Percentiles rank a stretch among this genome's conserved stretches.
phyloP scores from a whole-genome alignment of 1,140 invertebrate genomes.

The Calycopis cecrops region DNA sequence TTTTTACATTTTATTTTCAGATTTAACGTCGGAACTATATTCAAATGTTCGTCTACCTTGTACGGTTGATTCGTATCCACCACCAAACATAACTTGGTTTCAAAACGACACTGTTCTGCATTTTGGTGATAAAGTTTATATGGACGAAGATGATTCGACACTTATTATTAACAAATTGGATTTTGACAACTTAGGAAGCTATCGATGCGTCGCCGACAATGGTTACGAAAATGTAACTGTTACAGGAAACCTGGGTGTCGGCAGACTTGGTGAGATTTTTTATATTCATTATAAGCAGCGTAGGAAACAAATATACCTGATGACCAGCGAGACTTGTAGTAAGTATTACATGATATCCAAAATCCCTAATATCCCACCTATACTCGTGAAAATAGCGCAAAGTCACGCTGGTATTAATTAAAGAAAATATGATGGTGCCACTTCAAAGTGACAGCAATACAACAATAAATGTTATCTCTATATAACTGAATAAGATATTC shows the following conservation, averaged over 20 bases:
- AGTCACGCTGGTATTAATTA: too few relatives aligned
- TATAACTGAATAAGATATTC: too few relatives aligned
- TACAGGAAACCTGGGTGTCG: slow-evolving; percentile 36
- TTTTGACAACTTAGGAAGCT: slow-evolving; percentile 45
- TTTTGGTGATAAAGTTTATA: neutral
- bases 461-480: too few relatives aligned
- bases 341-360: too few relatives aligned
- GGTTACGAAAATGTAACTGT: slow-evolving; percentile 41
- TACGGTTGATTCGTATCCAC: slow-evolving; percentile 35
- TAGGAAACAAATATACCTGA: neutral
- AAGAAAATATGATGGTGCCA: too few relatives aligned
- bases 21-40: slow-evolving; percentile 48
- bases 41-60: slow-evolving; percentile 45
- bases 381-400: too few relatives aligned
- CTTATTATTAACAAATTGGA: slow-evolving; percentile 30
- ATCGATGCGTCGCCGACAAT: slow-evolving; percentile 48
- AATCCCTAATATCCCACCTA: too few relatives aligned
- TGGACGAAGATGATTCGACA: slow-evolving; percentile 10
- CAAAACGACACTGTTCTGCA: slow-evolving; percentile 41
- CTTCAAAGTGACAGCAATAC: too few relatives aligned
- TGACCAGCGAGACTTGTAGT: too few relatives aligned
- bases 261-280: slow-evolving; percentile 44
- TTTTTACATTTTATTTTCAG: slow-evolving; percentile 32
- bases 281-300: neutral
- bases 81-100: slow-evolving; percentile 40